Evolutionary conservation across 92 coral and sea anemone genomes (phyloP).

Genomic region (Siderastrea siderea): DNA sequence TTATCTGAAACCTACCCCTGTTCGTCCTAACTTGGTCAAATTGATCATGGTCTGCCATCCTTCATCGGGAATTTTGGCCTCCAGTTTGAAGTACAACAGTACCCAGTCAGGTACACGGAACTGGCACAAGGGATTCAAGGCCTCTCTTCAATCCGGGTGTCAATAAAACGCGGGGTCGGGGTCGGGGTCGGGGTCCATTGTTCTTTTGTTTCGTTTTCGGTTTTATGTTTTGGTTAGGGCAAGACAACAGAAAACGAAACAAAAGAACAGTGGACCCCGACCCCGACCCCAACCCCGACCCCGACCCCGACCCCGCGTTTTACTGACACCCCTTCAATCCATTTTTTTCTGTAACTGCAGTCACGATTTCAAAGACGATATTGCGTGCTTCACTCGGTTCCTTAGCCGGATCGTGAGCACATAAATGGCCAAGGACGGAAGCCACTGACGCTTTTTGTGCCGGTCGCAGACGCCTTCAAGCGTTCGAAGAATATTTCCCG

Average conservation of each 20-base stretch:
- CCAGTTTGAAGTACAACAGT: slow-evolving; percentile 60
- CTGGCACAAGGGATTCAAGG: slow-evolving; percentile 39
- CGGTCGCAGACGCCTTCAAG: slow-evolving; percentile 23
- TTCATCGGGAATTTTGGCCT: slow-evolving; percentile 63
- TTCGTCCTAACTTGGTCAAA: slow-evolving; percentile 60
- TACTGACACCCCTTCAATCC: slow-evolving; percentile 6
- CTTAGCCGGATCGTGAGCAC: slow-evolving; percentile 1
- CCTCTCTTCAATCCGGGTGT: slow-evolving; percentile 39
- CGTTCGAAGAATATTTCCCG: slow-evolving; percentile 20
- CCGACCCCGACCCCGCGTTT: too few species aligned
- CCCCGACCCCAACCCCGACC: too few species aligned
- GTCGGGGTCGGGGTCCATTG: too few species aligned
- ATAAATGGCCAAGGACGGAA: slow-evolving; percentile 40
- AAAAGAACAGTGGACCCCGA: too few species aligned
- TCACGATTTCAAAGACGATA: slow-evolving; percentile 27
- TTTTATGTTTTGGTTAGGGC: too few species aligned
- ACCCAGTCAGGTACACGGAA: slow-evolving; percentile 72
- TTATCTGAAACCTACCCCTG: slow-evolving; percentile 25
- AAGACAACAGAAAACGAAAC: too few species aligned
- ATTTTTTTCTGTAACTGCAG: slow-evolving; percentile 13
- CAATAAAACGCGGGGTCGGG: too few species aligned
- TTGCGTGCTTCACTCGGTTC: slow-evolving; percentile 22
- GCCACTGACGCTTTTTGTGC: slow-evolving; percentile 20
- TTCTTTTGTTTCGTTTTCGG: too few species aligned
- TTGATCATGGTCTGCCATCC: slow-evolving; percentile 62